Evolutionary conservation across 64 coral and sea anemone species (phyloP).

Genomic region (Hydrozoanthus tunicans): DNA sequence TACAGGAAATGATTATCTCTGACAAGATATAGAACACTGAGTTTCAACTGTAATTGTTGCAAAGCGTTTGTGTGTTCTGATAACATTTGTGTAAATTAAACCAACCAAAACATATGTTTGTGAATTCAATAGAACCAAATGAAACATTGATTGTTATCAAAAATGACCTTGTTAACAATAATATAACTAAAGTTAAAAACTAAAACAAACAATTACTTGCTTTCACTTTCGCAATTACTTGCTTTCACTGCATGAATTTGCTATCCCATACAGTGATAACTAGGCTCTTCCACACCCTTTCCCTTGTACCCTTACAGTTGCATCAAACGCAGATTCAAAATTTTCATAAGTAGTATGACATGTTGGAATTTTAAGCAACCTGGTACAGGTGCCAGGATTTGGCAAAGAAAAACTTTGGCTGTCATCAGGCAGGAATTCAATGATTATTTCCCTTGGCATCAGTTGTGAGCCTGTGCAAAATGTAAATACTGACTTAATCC

Average conservation of each 20-base stretch:
- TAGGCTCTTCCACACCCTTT: conserved; percentile 48
- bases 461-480: not conserved
- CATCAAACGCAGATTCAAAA: not conserved
- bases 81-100: not conserved
- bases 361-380: conserved; percentile 33
- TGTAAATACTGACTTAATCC: conserved; percentile 20
- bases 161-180: not conserved
- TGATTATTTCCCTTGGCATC: conserved; percentile 22
- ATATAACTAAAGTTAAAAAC: conserved; percentile 8
- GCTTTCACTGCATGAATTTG: not conserved
- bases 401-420: conserved; percentile 17
- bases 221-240: conserved; percentile 1
- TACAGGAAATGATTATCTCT: conserved; percentile 17
- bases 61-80: conserved; percentile 12
- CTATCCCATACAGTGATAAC: not conserved
- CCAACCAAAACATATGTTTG: not conserved
- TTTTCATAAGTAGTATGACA: conserved; percentile 36
- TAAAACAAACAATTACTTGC: conserved; percentile 4
- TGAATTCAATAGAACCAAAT: not conserved
- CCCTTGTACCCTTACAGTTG: not conserved
- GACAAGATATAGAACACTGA: conserved; percentile 9
- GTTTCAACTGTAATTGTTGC: not conserved
- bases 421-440: not conserved
- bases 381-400: conserved; percentile 34
- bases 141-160: not conserved